Conservation (phyloP, 2,113 vertebrate species). For the Bagarius yarrelli region DNA sequence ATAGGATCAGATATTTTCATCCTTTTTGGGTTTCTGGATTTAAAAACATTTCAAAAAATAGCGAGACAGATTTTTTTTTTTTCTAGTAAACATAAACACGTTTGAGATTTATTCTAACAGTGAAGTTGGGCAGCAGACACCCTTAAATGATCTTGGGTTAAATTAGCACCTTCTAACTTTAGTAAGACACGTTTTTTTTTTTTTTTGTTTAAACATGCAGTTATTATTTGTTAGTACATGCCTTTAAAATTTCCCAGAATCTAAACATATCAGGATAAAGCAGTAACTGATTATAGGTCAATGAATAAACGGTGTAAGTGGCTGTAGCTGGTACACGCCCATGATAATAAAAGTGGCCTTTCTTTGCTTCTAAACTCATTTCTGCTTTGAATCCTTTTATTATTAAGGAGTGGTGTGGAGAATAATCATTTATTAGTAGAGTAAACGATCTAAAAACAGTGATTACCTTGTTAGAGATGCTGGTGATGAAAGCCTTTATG, state of each 20-base stretch:
- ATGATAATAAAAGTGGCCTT: too few relatives aligned
- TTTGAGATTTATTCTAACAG: background rate
- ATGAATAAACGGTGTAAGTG: background rate
- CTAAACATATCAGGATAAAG: background rate
- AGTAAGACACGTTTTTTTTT: background rate
- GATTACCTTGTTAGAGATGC: slow-evolving; percentile 83
- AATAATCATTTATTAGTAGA: background rate
- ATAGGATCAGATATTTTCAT: background rate
- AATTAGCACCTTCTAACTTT: background rate
- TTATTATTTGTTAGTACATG: background rate
- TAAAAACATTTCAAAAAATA: background rate
- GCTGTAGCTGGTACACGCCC: background rate
- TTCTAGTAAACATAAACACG: background rate
- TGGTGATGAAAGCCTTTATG: slow-evolving; percentile 85
- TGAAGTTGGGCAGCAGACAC: background rate
- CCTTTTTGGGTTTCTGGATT: background rate
- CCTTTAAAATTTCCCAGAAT: background rate
- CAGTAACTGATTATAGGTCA: background rate
- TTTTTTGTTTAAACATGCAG: background rate
- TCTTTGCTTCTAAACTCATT: background rate
- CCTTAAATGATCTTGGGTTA: background rate
- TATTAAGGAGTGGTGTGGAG: background rate
- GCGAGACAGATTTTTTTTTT: background rate
- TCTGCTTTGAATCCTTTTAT: background rate
- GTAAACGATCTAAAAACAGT: background rate